These are phyloP conservation scores for Channallabes apus DNA, from an alignment of 2,797 vertebrate genomes.

Conservation along the genomic window DNA sequence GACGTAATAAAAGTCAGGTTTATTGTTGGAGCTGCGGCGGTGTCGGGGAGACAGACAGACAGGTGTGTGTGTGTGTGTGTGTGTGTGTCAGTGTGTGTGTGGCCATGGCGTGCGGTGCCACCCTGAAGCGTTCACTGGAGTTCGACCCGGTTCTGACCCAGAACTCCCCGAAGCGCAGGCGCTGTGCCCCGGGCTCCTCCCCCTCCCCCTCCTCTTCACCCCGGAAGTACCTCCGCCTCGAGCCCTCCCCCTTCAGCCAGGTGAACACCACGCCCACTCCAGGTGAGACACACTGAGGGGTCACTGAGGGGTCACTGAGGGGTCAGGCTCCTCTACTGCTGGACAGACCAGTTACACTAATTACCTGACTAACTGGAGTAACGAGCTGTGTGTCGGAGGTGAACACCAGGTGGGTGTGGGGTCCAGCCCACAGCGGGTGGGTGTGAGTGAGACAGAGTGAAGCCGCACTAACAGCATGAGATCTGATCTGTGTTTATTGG, in stretches of 20 bases:
- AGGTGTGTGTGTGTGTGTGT: background rate
- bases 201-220: constrained; percentile 68
- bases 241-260: constrained; percentile 92
- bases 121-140: constrained; percentile 97
- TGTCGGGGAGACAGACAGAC: background rate
- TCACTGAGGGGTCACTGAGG: too few species aligned
- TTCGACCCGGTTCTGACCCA: constrained; percentile 92
- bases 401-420: too few species aligned
- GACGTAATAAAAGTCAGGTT: constrained; percentile 38
- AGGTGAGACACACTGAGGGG: constrained; percentile 69
- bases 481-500: too few species aligned
- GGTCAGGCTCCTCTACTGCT: too few species aligned
- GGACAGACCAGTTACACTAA: too few species aligned
- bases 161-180: constrained; percentile 89
- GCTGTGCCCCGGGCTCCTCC: constrained; percentile 86
- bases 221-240: constrained; percentile 93
- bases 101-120: constrained; percentile 94
- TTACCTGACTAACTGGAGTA: too few species aligned
- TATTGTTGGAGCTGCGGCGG: constrained; percentile 34
- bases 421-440: too few species aligned
- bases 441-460: too few species aligned
- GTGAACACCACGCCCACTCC: constrained; percentile 89
- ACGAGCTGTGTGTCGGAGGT: too few species aligned
- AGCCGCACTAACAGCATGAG: too few species aligned
- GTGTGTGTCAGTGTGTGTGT: background rate